Percentiles rank a stretch among this genome's conserved stretches.
Evolutionary conservation across 2,797 vertebrate species (phyloP).

Genomic region (Kryptopterus vitreolus): DNA sequence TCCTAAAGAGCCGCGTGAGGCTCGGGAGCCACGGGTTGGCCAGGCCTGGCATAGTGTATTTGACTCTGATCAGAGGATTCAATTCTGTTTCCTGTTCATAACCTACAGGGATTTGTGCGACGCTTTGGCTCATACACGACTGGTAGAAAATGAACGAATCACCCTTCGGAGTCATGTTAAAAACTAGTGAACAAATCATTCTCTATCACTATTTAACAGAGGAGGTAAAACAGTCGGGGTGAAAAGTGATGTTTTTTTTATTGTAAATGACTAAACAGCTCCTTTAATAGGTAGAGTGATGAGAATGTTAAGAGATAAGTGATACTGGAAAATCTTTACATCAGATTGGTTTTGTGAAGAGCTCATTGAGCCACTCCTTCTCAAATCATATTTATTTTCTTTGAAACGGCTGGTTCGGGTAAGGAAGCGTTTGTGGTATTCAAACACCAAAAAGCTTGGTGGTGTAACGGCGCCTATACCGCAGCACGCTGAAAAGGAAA

Average conservation of each 20-base stretch:
- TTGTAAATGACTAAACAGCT: neutral
- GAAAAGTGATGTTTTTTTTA: neutral
- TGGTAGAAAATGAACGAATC: too few relatives aligned
- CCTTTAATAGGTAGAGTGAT: neutral
- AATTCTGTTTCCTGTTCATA: too few relatives aligned
- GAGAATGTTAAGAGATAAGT: neutral
- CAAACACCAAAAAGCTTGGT: neutral
- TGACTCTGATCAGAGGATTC: too few relatives aligned
- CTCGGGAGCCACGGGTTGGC: too few relatives aligned
- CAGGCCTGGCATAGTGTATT: too few relatives aligned
- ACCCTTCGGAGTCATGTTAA: too few relatives aligned
- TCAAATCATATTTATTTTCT: neutral
- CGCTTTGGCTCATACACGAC: too few relatives aligned
- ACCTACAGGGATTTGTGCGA: too few relatives aligned
- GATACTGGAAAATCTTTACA: neutral
- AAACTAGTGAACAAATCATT: too few relatives aligned
- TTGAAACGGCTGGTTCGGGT: neutral
- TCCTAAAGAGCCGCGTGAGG: too few relatives aligned
- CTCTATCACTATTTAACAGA: too few relatives aligned
- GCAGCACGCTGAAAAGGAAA: neutral
- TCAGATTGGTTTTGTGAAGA: neutral
- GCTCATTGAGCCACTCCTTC: neutral
- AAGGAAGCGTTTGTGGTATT: neutral
- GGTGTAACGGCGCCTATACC: neutral
- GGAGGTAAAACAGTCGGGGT: neutral